Conservation (phyloP, 2,113 vertebrate species). For the Anthoscopus minutus region DNA sequence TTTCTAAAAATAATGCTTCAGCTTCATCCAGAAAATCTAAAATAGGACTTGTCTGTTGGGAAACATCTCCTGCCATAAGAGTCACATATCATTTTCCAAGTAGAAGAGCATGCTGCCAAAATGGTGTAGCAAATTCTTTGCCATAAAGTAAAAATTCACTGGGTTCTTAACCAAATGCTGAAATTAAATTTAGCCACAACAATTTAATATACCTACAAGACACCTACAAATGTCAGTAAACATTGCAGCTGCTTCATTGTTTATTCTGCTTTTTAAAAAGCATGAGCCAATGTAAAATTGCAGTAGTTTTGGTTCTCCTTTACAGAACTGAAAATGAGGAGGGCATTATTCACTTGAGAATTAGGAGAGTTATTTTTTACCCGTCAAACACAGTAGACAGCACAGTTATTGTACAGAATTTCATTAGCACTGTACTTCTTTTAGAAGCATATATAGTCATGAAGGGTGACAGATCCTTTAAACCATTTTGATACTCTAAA, state of each 20-base stretch:
- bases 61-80: background rate
- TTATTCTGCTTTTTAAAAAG: background rate
- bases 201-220: background rate
- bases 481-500: slow-evolving; percentile 7
- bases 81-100: background rate
- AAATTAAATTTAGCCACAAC: background rate
- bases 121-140: background rate
- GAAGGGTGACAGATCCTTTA: slow-evolving; percentile 16
- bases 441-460: background rate
- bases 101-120: background rate
- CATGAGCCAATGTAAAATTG: rapidly evolving
- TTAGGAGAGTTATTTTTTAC: slow-evolving; percentile 1
- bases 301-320: background rate
- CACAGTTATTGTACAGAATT: slow-evolving; percentile 16
- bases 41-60: background rate
- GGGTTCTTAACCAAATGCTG: background rate
- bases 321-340: background rate
- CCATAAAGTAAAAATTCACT: background rate
- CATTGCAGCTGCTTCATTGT: background rate
- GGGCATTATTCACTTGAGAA: background rate
- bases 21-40: background rate
- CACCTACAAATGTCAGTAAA: background rate
- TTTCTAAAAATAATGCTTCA: background rate
- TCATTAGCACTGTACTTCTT: slow-evolving; percentile 27
- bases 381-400: slow-evolving; percentile 1